phyloP scores from a whole-genome alignment of 2,797 vertebrate genomes.

The Gymnothorax reevesii region DNA sequence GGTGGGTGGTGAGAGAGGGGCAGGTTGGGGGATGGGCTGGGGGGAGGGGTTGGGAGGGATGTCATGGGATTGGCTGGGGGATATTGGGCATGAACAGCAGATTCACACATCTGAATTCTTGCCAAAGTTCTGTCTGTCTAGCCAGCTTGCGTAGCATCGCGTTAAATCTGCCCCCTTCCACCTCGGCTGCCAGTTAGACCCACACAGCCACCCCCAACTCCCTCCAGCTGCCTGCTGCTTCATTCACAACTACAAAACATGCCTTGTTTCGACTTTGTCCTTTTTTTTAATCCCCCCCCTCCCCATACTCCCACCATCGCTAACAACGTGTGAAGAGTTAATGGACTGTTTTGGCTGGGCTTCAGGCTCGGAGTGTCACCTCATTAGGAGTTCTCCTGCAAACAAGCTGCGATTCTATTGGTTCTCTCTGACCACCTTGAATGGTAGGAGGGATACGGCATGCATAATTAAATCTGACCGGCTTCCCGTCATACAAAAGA shows the following conservation, averaged over 20 bases:
- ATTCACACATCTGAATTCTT: slow-evolving; percentile 69
- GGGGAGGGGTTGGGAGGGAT: slow-evolving; percentile 40
- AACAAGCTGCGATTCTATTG: slow-evolving; percentile 88
- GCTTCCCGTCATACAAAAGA: slow-evolving; percentile 31
- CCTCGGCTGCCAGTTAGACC: slow-evolving; percentile 55
- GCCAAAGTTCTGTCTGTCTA: slow-evolving; percentile 76
- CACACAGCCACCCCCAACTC: slow-evolving; percentile 21
- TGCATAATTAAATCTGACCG: slow-evolving; percentile 88
- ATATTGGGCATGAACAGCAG: slow-evolving; percentile 66
- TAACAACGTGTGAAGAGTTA: slow-evolving; percentile 97
- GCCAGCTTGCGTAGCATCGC: slow-evolving; percentile 35
- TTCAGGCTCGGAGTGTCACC: slow-evolving; percentile 97
- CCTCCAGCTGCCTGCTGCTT: slow-evolving; percentile 80
- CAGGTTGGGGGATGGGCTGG: neutral
- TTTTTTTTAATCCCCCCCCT: slow-evolving; percentile 36
- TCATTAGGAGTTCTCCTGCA: slow-evolving; percentile 93
- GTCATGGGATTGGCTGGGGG: neutral
- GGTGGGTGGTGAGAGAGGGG: neutral
- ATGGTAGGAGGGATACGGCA: slow-evolving; percentile 81
- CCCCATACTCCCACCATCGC: slow-evolving; percentile 36
- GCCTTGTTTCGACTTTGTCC: slow-evolving; percentile 72
- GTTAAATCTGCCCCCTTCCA: slow-evolving; percentile 43
- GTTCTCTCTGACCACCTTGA: slow-evolving; percentile 83
- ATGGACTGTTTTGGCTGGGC: slow-evolving; percentile 96
- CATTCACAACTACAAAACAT: slow-evolving; percentile 96